phyloP scores from a whole-genome alignment of 2,113 vertebrate species.

The Dipodomys ordii region DNA sequence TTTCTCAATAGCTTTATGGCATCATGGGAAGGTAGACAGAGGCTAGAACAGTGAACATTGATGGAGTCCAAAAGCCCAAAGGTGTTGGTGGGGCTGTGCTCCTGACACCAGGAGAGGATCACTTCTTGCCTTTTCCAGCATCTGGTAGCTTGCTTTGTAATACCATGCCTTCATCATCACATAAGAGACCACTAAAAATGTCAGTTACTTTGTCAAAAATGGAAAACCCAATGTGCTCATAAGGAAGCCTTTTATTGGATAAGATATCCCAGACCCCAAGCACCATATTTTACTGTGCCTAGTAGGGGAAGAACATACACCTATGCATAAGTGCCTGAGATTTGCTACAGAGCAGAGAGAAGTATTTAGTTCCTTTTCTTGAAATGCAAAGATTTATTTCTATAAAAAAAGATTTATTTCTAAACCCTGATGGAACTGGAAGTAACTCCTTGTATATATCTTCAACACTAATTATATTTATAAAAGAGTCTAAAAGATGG shows the following conservation, averaged over 20 bases:
- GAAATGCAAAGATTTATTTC: not conserved
- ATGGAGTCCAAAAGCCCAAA: not conserved
- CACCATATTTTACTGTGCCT: not conserved
- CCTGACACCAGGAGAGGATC: not conserved
- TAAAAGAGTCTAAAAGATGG: not conserved
- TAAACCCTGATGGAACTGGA: not conserved
- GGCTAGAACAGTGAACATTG: not conserved
- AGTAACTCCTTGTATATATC: not conserved
- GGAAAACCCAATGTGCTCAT: not conserved
- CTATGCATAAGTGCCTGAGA: not conserved
- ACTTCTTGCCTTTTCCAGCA: not conserved
- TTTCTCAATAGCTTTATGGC: not conserved
- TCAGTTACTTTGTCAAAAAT: not conserved
- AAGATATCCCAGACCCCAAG: not conserved
- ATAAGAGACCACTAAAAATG: not conserved
- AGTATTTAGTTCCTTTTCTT: not conserved
- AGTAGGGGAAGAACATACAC: not conserved
- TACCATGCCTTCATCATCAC: no score
- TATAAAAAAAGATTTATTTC: not conserved
- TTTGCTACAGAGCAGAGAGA: not conserved
- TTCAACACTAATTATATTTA: not conserved
- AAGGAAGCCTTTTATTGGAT: not conserved
- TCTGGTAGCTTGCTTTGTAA: not conserved
- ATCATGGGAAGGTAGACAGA: not conserved
- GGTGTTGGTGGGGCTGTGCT: not conserved